Conservation (phyloP, 2,113 vertebrate species). For the Glaucomys volans region DNA sequence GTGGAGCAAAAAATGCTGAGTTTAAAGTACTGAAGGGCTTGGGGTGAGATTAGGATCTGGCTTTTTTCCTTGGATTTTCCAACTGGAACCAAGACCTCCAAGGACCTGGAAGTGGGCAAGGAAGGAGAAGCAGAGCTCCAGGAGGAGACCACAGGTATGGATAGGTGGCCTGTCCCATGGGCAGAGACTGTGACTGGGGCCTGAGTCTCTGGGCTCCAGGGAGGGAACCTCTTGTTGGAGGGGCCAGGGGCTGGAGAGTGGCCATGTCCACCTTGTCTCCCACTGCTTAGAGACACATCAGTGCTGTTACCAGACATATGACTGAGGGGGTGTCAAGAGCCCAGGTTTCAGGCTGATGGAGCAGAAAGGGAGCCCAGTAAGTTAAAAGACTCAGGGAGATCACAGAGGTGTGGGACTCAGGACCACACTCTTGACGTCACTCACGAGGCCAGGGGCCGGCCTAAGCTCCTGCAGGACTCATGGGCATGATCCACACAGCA, state of each 20-base stretch:
- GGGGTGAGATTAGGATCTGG: no score
- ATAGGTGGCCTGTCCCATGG: neutral
- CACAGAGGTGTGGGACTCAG: fast-evolving
- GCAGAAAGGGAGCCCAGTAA: neutral
- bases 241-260: fast-evolving
- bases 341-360: no score
- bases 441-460: no score
- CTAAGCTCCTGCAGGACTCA: fast-evolving
- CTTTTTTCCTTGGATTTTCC: neutral
- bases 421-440: fast-evolving
- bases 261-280: no score
- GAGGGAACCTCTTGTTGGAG: fast-evolving
- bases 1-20: neutral
- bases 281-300: fast-evolving
- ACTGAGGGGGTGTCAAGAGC: neutral
- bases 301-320: fast-evolving
- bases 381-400: no score
- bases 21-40: no score
- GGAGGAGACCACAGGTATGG: fast-evolving
- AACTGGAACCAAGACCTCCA: neutral
- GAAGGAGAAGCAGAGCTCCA: no score
- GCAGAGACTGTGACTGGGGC: fast-evolving
- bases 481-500: no score
- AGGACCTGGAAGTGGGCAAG: fast-evolving
- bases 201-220: fast-evolving